Evolutionary conservation across 2,113 vertebrate genomes (phyloP), one percentile per base, ranked within the genome.

Genomic region (Pampusana beccarii): DNA sequence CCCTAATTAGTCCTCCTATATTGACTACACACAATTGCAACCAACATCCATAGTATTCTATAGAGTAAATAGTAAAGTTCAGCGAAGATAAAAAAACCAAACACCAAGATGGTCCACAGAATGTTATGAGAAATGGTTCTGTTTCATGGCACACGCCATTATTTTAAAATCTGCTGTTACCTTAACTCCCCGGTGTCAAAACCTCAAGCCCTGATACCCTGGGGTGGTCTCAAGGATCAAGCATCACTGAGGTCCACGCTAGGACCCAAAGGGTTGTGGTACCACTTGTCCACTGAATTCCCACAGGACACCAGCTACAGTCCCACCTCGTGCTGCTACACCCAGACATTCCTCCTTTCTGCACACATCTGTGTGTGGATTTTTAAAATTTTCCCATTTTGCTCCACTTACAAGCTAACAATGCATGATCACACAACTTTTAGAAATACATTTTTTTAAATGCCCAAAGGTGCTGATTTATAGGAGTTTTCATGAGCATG

Each of bases 161-260:
- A 0, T 8, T 58, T 42, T 36, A 18, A 71, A 24, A n/a, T 15
- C 31, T 83, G 34, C 60, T 86, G 21, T 13, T 17, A 53, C 16
- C 16, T n/a, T 38, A 56, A 1, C 50, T 31, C 56, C 57, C 38
- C 13, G 31, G n/a, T 20, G 11, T 82, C 73, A 79, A 44, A 4
- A 4, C 12, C 26, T 42, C 36, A 25, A 65, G 64, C 23, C n/a
- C 46, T 9, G 26, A 16, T 13, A 8, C 11, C 24, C 44, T 10
- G 36, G 44, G 31, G 12, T n/a, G 38, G 54, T 29, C 54, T 56
- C 62, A 79, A 50, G 17, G 9, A 51, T 6, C 40, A 36, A 58
- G 5, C 20, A 33, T 42, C 5, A 0, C 0, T 48, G 51, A 50
- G 10, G 6, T 46, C 65, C 3, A 4, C 1, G 7, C 14, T 16